Base-by-base conservation (phyloP, 2,888 invertebrate species). In the Opisthograptis luteolata region DNA sequence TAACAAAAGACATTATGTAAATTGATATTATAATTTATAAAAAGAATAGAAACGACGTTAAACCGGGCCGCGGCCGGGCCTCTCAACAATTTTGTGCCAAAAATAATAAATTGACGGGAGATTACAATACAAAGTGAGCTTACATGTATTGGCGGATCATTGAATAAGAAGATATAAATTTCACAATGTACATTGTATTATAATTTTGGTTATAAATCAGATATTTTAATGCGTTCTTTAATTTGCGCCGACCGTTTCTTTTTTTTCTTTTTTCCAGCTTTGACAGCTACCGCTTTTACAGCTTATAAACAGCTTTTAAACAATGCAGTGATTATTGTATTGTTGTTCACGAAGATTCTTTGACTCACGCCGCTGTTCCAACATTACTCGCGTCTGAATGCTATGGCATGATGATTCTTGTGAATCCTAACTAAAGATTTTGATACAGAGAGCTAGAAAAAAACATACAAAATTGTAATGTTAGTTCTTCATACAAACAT, bases 181-280 rank as follows among this genome's bases (percentile, higher is more conserved):
- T 68, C 67, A 77, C 71, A 76, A 70, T 73, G 68, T 70, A 68
- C 79, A 83, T 84, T 83, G 81, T 83, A 81, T 83, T 79, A 71
- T 79, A 81, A 82, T 82, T 74, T 75, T 62, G 69, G 66, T 66
- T 67, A 76, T 84, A 86, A 85, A 86, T 83, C 82, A 78, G 77
- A 67, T 68, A 70, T 73, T 75, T 76, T 73, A 78, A 79, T 79
- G 73, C 59, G 66, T 72, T 70, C 64, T 79, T 82, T 80, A 79
- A 82, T 80, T 81, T 80, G 69, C 58, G 66, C 73, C 76, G 76
- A 70, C 68, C 70, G 66, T 72, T 72, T 73, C 73, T 74, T 79
- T 71, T 70, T 73, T 70, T 64, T 56, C 48, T 49, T 37, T 48
- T 58, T 52, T 71, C 68, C 66, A 65, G 43, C 58, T 70, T 68